phyloP scores from a whole-genome alignment of 2,888 invertebrate genomes.

The Cephus nigrinus region DNA sequence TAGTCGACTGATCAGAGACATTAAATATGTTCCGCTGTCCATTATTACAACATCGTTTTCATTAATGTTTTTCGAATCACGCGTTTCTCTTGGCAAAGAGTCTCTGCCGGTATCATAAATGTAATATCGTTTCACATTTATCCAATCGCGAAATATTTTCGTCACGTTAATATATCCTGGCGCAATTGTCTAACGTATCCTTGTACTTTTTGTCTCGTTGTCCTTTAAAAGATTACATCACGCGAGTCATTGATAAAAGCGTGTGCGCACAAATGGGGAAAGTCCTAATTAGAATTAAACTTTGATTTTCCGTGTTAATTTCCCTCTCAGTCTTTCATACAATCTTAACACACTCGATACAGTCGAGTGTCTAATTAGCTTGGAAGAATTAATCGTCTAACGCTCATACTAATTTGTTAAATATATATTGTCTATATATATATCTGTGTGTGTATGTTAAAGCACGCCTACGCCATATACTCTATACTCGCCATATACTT shows the following conservation, averaged over 20 bases:
- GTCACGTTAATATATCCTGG: not conserved
- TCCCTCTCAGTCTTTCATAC: not conserved
- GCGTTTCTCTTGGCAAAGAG: not conserved
- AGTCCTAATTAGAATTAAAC: not conserved
- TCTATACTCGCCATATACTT: slow-evolving; percentile 4
- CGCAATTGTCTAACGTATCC: not conserved
- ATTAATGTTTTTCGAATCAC: not conserved
- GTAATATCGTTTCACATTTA: not conserved
- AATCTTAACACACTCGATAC: not conserved
- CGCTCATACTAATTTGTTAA: not conserved
- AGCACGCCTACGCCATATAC: not conserved
- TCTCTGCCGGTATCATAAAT: not conserved
- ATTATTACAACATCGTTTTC: not conserved
- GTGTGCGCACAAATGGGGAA: not conserved
- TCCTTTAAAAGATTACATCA: not conserved
- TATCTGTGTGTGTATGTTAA: not conserved
- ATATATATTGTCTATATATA: not conserved
- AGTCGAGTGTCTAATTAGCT: not conserved
- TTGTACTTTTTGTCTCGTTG: not conserved
- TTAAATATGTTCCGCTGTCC: not conserved
- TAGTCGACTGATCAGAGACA: not conserved
- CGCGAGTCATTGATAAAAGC: not conserved
- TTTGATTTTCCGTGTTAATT: not conserved
- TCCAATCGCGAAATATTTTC: not conserved
- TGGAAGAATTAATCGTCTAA: not conserved